phyloP scores from a whole-genome alignment of 1,140 invertebrate species.

The Ceratosolen fusciceps region DNA sequence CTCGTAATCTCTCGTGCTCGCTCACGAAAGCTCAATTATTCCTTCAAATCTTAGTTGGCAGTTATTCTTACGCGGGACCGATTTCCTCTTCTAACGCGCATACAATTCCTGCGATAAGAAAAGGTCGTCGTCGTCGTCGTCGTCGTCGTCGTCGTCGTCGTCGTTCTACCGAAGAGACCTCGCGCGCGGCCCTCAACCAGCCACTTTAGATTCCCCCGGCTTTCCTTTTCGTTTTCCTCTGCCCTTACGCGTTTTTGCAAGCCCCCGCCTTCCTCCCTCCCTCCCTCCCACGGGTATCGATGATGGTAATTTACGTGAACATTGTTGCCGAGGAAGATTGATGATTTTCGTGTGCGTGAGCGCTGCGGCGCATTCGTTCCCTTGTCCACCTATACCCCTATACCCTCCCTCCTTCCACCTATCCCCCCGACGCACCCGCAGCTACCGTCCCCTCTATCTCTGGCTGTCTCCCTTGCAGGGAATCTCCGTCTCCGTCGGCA shows the following conservation, averaged over 20 bases:
- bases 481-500: constrained; percentile 20
- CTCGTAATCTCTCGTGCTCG: too few species aligned
- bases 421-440: not conserved
- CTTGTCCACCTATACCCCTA: constrained; percentile 17
- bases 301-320: constrained; percentile 70
- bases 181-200: too few species aligned
- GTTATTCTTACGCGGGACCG: not conserved
- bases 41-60: not conserved
- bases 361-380: constrained; percentile 3
- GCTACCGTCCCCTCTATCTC: not conserved
- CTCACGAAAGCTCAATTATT: not conserved
- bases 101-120: constrained; percentile 4
- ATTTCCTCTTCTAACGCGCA: not conserved
- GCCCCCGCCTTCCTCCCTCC: constrained; percentile 51
- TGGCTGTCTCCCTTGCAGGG: constrained; percentile 29
- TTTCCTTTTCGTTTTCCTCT: constrained; percentile 31
- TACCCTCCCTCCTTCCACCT: constrained; percentile 13
- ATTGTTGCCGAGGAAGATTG: constrained; percentile 70
- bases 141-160: too few species aligned
- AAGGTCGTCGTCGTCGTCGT: too few species aligned
- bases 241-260: constrained; percentile 6
- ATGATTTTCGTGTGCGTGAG: constrained; percentile 65
- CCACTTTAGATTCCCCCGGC: constrained; percentile 10
- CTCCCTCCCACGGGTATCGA: constrained; percentile 69
- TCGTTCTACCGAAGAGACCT: not conserved